These are phyloP conservation scores for Ethmia dodecea DNA, from an alignment of 2,888 invertebrate species.

Conservation along the genomic window DNA sequence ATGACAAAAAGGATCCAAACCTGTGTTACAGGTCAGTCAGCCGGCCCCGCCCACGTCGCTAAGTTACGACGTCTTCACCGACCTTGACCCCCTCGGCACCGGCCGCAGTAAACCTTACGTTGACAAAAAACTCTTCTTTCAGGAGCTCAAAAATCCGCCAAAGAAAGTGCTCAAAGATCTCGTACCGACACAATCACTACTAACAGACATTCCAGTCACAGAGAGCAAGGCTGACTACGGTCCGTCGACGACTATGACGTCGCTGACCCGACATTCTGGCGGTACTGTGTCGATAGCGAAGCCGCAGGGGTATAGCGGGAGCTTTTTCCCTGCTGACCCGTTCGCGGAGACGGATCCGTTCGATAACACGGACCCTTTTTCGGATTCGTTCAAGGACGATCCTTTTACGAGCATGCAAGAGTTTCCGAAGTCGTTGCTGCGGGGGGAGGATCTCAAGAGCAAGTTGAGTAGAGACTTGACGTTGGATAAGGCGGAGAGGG, in stretches of 20 bases:
- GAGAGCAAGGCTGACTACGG: slow-evolving; percentile 38
- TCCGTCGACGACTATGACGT: slow-evolving; percentile 66
- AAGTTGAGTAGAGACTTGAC: slow-evolving; percentile 34
- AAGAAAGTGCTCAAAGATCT: slow-evolving; percentile 95
- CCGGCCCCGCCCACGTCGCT: slow-evolving; percentile 50
- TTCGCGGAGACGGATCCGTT: slow-evolving; percentile 85
- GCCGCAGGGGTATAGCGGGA: slow-evolving; percentile 40
- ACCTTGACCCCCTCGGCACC: slow-evolving; percentile 94
- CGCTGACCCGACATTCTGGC: slow-evolving; percentile 65
- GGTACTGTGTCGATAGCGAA: slow-evolving; percentile 66
- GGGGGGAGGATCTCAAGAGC: slow-evolving; percentile 43
- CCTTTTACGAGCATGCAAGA: slow-evolving; percentile 75
- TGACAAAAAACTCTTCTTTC: slow-evolving; percentile 97
- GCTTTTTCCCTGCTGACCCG: slow-evolving; percentile 76
- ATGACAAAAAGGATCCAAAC: slow-evolving; percentile 16
- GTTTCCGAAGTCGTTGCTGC: slow-evolving; percentile 40
- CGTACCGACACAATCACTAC: slow-evolving; percentile 67
- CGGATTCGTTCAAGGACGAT: slow-evolving; percentile 78
- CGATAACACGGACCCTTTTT: slow-evolving; percentile 82
- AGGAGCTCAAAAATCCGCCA: slow-evolving; percentile 95
- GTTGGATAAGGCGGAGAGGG: slow-evolving; percentile 28
- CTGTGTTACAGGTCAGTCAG: slow-evolving; percentile 68
- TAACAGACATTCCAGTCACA: slow-evolving; percentile 35
- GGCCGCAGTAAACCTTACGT: slow-evolving; percentile 94
- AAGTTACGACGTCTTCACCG: slow-evolving; percentile 92